Percentiles rank a stretch among this genome's conserved stretches.
These are phyloP conservation scores for Monopis laevigella DNA, from an alignment of 2,888 invertebrate genomes.

Conservation along the genomic window DNA sequence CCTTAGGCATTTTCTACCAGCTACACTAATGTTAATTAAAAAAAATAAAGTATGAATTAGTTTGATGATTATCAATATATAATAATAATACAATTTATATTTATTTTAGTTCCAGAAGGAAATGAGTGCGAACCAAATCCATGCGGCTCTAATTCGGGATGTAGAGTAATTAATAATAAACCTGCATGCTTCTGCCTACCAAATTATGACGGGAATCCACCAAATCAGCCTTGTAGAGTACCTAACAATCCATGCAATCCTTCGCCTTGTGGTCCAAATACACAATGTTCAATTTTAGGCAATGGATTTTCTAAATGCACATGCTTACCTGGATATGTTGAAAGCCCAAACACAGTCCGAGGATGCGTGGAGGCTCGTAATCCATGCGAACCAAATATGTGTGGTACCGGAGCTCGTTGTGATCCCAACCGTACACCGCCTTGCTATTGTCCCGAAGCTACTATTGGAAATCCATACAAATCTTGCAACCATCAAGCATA, in stretches of 20 bases:
- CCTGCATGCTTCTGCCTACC: conserved; percentile 89
- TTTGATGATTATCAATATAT: not conserved
- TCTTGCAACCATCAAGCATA: conserved; percentile 70
- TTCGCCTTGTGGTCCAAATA: conserved; percentile 89
- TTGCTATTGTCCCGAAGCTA: conserved; percentile 87
- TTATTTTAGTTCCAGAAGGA: conserved; percentile 83
- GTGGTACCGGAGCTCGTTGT: conserved; percentile 81
- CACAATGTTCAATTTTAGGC: conserved; percentile 79
- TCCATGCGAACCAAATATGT: conserved; percentile 85
- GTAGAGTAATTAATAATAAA: conserved; percentile 76
- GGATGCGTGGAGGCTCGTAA: conserved; percentile 83
- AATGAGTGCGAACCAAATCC: conserved; percentile 84
- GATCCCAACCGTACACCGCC: conserved; percentile 81
- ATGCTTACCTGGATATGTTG: conserved; percentile 82
- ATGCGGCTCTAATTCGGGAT: conserved; percentile 86
- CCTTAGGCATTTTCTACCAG: not conserved
- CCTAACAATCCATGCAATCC: conserved; percentile 84
- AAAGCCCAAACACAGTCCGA: conserved; percentile 87
- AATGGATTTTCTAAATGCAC: conserved; percentile 90
- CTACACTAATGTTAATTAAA: too few relatives aligned
- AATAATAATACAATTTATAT: conserved; percentile 1
- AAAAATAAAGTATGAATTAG: not conserved
- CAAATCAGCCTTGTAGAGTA: conserved; percentile 73
- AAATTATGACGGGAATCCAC: conserved; percentile 87
- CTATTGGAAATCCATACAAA: conserved; percentile 84